Evolutionary conservation across 2,113 vertebrate genomes (phyloP).

Genomic region (Anseranas semipalmata): DNA sequence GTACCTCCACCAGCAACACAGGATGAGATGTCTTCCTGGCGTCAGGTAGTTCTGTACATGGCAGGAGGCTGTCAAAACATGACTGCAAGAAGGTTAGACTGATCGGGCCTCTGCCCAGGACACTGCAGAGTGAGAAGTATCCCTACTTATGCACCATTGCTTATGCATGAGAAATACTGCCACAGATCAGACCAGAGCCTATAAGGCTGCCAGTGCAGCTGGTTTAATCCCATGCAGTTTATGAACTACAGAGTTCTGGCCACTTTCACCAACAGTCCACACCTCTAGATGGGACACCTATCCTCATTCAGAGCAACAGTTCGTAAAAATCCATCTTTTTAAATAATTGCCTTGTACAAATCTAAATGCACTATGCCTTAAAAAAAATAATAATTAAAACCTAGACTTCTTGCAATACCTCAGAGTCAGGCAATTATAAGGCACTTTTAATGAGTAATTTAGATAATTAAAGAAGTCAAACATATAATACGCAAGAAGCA

Average conservation of each 20-base stretch:
- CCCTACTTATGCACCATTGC: background rate
- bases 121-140: background rate
- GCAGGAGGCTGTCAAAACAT: background rate
- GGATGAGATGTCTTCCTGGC: too few relatives aligned
- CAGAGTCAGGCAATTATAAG: constrained; percentile 43
- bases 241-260: background rate
- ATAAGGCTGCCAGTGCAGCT: background rate
- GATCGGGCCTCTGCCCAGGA: background rate
- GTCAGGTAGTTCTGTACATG: background rate
- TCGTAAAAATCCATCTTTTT: background rate
- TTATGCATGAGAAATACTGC: accelerated
- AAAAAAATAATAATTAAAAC: constrained; percentile 54
- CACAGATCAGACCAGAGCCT: accelerated
- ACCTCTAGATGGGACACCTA: background rate
- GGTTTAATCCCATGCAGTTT: background rate
- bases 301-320: background rate
- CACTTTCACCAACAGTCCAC: background rate
- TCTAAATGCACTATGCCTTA: background rate
- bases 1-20: background rate
- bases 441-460: constrained; percentile 53
- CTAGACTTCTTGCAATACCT: background rate
- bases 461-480: constrained; percentile 56
- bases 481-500: background rate
- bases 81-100: background rate
- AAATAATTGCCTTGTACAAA: background rate